Evolutionary conservation across 2,797 vertebrate genomes (phyloP).

Genomic region (Apogon talboti): DNA sequence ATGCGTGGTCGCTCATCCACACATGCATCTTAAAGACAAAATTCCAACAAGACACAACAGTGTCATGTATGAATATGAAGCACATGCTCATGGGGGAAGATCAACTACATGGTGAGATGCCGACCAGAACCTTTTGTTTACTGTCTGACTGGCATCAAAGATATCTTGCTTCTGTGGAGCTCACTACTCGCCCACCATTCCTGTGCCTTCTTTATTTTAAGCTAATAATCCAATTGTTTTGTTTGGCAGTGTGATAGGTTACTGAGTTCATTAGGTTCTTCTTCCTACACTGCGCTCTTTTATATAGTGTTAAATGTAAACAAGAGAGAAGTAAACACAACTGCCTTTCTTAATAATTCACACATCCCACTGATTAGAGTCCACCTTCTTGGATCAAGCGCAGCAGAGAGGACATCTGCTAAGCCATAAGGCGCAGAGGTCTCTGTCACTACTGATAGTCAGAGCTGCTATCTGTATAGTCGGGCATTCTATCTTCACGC

Average conservation of each 20-base stretch:
- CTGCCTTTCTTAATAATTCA: conserved; percentile 23
- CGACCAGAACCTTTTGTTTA: conserved; percentile 23
- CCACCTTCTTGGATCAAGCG: conserved; percentile 47
- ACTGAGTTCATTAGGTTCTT: conserved; percentile 27
- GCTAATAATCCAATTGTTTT: conserved; percentile 69
- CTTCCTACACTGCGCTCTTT: conserved; percentile 13
- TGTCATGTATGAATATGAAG: conserved; percentile 6
- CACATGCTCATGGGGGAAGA: conserved; percentile 1
- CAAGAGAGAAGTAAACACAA: conserved; percentile 29
- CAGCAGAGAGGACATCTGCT: conserved; percentile 63
- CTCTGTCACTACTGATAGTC: conserved; percentile 53
- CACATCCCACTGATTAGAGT: conserved; percentile 33
- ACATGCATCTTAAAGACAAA: background rate
- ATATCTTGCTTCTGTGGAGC: conserved; percentile 40
- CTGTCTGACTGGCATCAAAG: conserved; percentile 27
- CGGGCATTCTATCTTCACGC: conserved; percentile 23
- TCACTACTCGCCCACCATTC: conserved; percentile 46
- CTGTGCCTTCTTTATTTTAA: conserved; percentile 55
- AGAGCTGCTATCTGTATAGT: conserved; percentile 38
- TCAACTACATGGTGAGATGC: conserved; percentile 20
- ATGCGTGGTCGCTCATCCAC: background rate
- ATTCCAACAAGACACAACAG: background rate
- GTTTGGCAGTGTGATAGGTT: conserved; percentile 48
- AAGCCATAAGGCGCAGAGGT: conserved; percentile 55
- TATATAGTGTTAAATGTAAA: conserved; percentile 6